These are phyloP conservation scores for Eristalis tenax DNA, from an alignment of 2,888 invertebrate species.

Conservation along the genomic window DNA sequence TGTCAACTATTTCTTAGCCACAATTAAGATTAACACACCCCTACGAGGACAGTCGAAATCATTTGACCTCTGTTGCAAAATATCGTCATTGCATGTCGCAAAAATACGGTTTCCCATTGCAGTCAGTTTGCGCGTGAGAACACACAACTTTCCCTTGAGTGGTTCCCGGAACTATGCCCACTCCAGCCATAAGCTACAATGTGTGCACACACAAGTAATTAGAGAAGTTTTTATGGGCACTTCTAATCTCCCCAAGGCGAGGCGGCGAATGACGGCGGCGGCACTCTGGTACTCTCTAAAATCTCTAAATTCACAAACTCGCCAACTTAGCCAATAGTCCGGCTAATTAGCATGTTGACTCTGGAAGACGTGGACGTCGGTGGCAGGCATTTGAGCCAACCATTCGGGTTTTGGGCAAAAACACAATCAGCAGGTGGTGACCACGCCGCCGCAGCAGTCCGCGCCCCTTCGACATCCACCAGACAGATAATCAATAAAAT, in stretches of 20 bases:
- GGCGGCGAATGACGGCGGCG: constrained; percentile 25
- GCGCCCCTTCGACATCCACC: constrained; percentile 34
- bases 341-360: constrained; percentile 61
- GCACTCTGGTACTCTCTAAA: background rate
- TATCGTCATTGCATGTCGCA: background rate
- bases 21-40: background rate
- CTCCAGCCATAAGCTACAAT: constrained; percentile 29
- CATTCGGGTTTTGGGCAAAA: constrained; percentile 12
- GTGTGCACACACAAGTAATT: constrained; percentile 45
- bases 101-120: background rate
- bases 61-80: background rate
- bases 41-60: background rate
- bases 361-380: constrained; percentile 38
- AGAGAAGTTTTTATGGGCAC: constrained; percentile 63
- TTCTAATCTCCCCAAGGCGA: constrained; percentile 68
- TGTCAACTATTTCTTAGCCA: no score
- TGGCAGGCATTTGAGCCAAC: constrained; percentile 41
- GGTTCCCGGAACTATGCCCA: constrained; percentile 5
- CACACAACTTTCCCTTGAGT: constrained; percentile 47
- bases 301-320: constrained; percentile 18
- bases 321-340: background rate
- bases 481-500: constrained; percentile 51
- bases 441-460: constrained; percentile 17
- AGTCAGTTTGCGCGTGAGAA: constrained; percentile 55
- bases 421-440: constrained; percentile 58